Conservation (phyloP, 2,888 invertebrate genomes). For the Drosophila paranaensis region DNA sequence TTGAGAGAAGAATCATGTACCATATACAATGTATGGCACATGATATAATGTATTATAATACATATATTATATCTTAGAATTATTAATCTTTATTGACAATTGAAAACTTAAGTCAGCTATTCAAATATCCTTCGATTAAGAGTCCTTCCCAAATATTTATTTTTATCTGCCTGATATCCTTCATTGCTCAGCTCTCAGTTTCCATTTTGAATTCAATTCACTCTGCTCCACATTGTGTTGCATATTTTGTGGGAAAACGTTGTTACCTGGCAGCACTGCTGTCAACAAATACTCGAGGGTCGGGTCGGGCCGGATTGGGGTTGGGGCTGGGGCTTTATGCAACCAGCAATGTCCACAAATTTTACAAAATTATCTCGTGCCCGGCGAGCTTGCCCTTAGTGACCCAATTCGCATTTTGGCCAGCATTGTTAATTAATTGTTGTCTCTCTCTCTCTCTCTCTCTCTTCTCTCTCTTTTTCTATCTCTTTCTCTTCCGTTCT, state of each 20-base stretch:
- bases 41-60: too few species aligned
- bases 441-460: neutral
- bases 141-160: neutral
- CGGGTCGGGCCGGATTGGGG: neutral
- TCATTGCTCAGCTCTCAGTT: neutral
- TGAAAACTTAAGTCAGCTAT: neutral
- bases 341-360: constrained; percentile 19
- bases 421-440: constrained; percentile 28
- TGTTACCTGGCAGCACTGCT: neutral
- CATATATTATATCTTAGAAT: too few species aligned
- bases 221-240: neutral
- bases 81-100: too few species aligned
- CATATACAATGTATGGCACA: too few species aligned
- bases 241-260: neutral
- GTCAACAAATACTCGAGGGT: constrained; percentile 3
- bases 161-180: neutral
- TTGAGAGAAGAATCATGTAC: too few species aligned
- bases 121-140: neutral
- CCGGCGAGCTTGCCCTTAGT: constrained; percentile 8
- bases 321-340: constrained; percentile 3
- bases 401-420: constrained; percentile 30
- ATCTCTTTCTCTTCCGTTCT: neutral
- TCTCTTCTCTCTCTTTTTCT: neutral
- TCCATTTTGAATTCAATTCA: neutral
- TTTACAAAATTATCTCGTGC: constrained; percentile 22